Evolutionary conservation across 2,888 invertebrate species (phyloP).

Genomic region (Eupithecia subfuscata): DNA sequence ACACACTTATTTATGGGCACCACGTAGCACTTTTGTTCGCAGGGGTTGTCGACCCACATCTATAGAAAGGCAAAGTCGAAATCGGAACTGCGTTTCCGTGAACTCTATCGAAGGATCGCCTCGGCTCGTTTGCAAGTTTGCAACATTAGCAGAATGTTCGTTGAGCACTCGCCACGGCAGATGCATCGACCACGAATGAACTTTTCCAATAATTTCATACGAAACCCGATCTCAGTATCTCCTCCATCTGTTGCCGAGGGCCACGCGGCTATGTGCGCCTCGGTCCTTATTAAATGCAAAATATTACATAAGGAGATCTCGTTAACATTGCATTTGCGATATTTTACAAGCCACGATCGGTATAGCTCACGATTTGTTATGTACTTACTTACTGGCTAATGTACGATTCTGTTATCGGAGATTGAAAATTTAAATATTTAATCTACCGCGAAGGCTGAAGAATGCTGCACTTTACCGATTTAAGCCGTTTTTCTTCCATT

Average conservation of each 20-base stretch:
- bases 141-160: conserved; percentile 56
- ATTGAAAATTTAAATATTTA: conserved; percentile 30
- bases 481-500: background rate
- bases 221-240: conserved; percentile 73
- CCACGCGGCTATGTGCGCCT: conserved; percentile 66
- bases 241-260: conserved; percentile 75
- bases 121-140: conserved; percentile 58
- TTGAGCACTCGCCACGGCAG: conserved; percentile 55
- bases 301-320: conserved; percentile 78
- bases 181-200: conserved; percentile 80
- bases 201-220: conserved; percentile 82
- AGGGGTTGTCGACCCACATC: conserved; percentile 43
- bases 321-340: conserved; percentile 77
- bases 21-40: conserved; percentile 49
- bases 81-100: conserved; percentile 27
- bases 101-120: conserved; percentile 12
- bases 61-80: conserved; percentile 18
- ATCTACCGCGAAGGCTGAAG: conserved; percentile 15
- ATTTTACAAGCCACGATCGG: conserved; percentile 68
- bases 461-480: conserved; percentile 13
- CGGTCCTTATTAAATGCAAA: conserved; percentile 80
- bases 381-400: conserved; percentile 31
- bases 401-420: conserved; percentile 32
- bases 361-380: conserved; percentile 52
- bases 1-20: conserved; percentile 63